Conservation (phyloP, 1,140 invertebrate genomes). For the Cherax destructor region DNA sequence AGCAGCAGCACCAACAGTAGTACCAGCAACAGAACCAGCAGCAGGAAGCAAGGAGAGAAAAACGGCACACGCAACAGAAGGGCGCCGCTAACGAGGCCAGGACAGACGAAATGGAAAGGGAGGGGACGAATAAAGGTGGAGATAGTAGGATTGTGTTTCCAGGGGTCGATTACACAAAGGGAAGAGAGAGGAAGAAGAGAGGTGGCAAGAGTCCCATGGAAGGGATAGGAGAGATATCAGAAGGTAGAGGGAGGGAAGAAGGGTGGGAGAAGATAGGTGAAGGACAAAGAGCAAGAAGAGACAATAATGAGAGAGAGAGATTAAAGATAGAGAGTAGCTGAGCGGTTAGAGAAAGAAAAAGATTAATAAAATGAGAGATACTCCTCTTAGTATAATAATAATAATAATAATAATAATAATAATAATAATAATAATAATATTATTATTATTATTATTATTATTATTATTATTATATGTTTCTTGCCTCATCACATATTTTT, state of each 20-base stretch:
- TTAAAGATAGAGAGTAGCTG: neutral
- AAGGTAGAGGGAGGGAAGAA: neutral
- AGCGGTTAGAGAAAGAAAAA: neutral
- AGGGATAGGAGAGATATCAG: neutral
- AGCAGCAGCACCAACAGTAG: no score
- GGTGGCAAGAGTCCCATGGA: neutral
- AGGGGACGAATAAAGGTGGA: neutral
- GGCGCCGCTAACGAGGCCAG: neutral
- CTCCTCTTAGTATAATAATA: no score
- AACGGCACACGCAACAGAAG: slow-evolving; percentile 12
- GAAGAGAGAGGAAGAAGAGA: neutral
- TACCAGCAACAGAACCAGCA: neutral
- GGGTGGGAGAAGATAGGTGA: no score
- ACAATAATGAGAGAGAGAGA: slow-evolving; percentile 11
- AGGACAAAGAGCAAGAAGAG: neutral
- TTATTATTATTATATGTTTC: neutral
- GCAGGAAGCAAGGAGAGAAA: neutral
- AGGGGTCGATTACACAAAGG: slow-evolving; percentile 12
- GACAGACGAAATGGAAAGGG: slow-evolving; percentile 10
- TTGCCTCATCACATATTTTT: neutral
- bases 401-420: no score
- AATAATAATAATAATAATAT: neutral
- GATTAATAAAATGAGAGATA: neutral
- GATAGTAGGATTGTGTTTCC: slow-evolving; percentile 22
- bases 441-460: neutral